These are phyloP conservation scores for Hydraecia micacea DNA, from an alignment of 2,888 invertebrate species.

Conservation along the genomic window DNA sequence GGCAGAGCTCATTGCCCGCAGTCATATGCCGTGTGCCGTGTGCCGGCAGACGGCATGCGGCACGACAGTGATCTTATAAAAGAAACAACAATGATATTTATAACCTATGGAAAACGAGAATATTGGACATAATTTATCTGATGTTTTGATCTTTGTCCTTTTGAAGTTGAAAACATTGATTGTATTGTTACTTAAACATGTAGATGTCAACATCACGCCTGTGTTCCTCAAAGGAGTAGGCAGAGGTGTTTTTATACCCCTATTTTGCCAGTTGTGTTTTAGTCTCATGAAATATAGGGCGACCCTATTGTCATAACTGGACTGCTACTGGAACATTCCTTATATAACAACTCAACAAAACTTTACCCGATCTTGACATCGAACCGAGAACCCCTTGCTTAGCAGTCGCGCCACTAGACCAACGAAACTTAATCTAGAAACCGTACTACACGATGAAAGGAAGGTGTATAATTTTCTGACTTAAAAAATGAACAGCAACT, in stretches of 20 bases:
- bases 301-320: background rate
- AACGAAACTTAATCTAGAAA: background rate
- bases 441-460: background rate
- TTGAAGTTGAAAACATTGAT: background rate
- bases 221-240: background rate
- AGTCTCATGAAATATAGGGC: too few species aligned
- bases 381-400: background rate
- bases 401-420: background rate
- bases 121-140: background rate
- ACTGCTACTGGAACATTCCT: background rate
- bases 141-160: background rate
- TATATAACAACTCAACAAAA: background rate
- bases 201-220: background rate
- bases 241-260: background rate
- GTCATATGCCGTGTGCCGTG: background rate
- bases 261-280: background rate
- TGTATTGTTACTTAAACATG: background rate
- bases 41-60: background rate
- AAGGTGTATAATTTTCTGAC: background rate
- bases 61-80: background rate
- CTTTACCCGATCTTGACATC: background rate
- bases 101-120: background rate
- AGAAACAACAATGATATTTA: background rate
- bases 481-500: constrained; percentile 7
- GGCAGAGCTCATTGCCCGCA: background rate